Evolutionary conservation across 2,113 vertebrate species (phyloP), one percentile per base, ranked within the genome.

Genomic region (Protomyctophum bolini): DNA sequence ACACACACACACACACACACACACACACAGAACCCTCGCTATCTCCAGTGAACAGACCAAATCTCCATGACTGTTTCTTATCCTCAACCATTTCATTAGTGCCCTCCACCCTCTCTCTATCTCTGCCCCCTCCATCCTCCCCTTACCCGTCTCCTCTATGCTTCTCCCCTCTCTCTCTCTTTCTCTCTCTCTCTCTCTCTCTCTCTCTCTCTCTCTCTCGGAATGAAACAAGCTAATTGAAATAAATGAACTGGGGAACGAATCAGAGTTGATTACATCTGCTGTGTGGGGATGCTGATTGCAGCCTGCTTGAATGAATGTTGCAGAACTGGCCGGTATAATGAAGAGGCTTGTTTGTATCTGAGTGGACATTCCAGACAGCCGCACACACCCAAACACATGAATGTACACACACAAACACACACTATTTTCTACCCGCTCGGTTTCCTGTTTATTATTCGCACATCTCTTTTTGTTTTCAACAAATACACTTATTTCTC

Each of bases 211-310:
- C n/a, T n/a, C 82, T 79, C 87, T 76, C 57, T 82, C 86, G 81
- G 76, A 76, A 70, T 70, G 69, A 91, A 92, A 87, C 77, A 72
- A 46, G 71, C 86, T 90, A 91, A 92, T 91, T 92, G 86, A 92
- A 91, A 91, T 82, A 88, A 91, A 91, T 90, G 75, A 86, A 89
- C 77, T 86, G n/a, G 78, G 69, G 76, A 88, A 73, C 58, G 76
- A 86, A 91, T 85, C 75, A 76, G 76, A 74, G 84, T 84, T 88
- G 83, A 91, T 89, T 82, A 80, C 80, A 89, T 86, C 46, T 21
- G 80, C 66, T 73, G 51, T 68, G 63, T 73, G 59, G 76, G 73
- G 83, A 87, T 82, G 80, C 69, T 88, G 86, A 90, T 86, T 89
- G 77, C 64, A 67, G 63, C 77, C 71, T 84, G 83, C 81, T 72